Evolutionary conservation across 2,113 vertebrate genomes (phyloP).

Genomic region (Cyanoliseus patagonus): DNA sequence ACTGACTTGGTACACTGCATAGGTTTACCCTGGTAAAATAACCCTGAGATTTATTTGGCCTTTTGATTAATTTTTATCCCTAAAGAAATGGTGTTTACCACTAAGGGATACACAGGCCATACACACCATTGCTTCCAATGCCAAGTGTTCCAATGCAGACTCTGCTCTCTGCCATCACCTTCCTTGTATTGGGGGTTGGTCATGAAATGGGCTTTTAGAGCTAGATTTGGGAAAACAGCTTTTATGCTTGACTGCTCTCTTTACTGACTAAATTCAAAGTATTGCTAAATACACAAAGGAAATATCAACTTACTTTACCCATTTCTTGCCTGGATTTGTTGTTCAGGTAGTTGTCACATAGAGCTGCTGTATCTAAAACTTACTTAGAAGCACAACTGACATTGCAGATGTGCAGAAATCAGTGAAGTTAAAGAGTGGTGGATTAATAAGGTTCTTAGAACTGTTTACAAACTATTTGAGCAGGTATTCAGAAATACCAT

Average conservation of each 20-base stretch:
- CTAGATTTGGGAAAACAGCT: background rate
- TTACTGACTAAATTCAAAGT: background rate
- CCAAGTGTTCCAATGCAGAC: background rate
- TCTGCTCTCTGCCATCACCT: background rate
- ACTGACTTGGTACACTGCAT: background rate
- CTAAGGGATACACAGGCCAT: rapidly evolving
- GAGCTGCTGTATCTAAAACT: background rate
- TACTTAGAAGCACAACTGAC: background rate
- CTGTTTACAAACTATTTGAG: background rate
- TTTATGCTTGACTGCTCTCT: background rate
- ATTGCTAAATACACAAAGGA: background rate
- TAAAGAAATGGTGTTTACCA: background rate
- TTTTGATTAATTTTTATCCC: background rate
- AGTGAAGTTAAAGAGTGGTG: background rate
- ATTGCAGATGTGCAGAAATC: background rate
- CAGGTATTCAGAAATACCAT: background rate
- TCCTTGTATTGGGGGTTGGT: background rate
- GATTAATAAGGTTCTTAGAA: background rate
- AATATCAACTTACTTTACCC: background rate
- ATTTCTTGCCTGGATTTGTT: background rate
- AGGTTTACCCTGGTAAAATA: background rate
- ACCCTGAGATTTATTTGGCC: background rate
- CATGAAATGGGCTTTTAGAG: background rate
- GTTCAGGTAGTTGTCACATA: background rate
- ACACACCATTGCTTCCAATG: background rate